Evolutionary conservation across 1,140 invertebrate genomes (phyloP).

Genomic region (Penaeus vannamei): DNA sequence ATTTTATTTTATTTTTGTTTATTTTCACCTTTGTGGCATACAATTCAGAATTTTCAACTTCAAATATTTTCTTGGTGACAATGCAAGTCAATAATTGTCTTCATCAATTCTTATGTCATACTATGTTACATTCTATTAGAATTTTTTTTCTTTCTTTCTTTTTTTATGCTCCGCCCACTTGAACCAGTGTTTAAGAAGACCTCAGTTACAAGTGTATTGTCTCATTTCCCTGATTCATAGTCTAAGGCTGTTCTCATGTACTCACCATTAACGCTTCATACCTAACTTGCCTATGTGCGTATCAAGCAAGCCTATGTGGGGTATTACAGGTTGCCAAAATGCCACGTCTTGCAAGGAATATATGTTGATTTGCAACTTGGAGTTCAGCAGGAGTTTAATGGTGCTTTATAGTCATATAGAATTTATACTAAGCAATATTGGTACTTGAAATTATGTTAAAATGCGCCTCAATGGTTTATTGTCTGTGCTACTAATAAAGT

Average conservation of each 20-base stretch:
- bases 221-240: slow-evolving; percentile 53
- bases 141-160: slow-evolving; percentile 19
- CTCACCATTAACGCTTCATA: slow-evolving; percentile 62
- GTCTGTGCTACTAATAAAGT: slow-evolving; percentile 50
- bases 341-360: slow-evolving; percentile 40
- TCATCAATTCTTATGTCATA: slow-evolving; percentile 29
- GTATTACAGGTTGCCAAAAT: slow-evolving; percentile 62
- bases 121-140: not conserved
- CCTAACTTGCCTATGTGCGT: slow-evolving; percentile 60
- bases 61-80: slow-evolving; percentile 29
- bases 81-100: not conserved
- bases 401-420: slow-evolving; percentile 65
- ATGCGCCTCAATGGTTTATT: slow-evolving; percentile 44
- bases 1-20: not conserved
- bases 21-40: too few species aligned
- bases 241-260: slow-evolving; percentile 54
- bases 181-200: slow-evolving; percentile 44
- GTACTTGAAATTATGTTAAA: slow-evolving; percentile 56
- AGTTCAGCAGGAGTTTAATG: slow-evolving; percentile 58
- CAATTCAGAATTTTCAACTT: too few species aligned
- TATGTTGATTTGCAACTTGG: slow-evolving; percentile 48
- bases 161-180: slow-evolving; percentile 25
- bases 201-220: slow-evolving; percentile 31
- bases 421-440: slow-evolving; percentile 60
- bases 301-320: slow-evolving; percentile 56